Evolutionary conservation across 2,888 invertebrate genomes (phyloP), one percentile per base, ranked within the genome.

Genomic region (Diabrotica balteata): DNA sequence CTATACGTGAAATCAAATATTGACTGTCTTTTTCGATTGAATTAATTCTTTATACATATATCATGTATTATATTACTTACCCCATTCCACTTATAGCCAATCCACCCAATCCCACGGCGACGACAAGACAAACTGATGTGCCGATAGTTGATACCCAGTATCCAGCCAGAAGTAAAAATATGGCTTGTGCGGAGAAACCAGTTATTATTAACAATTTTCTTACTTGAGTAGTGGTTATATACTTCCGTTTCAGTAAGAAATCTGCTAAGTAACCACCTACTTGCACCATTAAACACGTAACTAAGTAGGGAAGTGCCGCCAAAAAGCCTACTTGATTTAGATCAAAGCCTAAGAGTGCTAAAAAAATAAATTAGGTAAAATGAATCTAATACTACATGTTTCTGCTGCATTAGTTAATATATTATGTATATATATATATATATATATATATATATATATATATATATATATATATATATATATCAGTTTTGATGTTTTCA

Each of bases 291-390:
- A 93, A 85, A 0, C 93, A 92, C 95, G 96, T 95, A 0, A 92
- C 91, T 32, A 96, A 82, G 81, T 97, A 97, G 0, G 97, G 97
- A 51, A 96, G 85, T 0, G 95, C 95, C 0, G 96, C 91, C 60
- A 94, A 81, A 79, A 92, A 90, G 5, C 96, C 96, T 4, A 94
- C 92, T 80, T 93, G 89, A 8, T 91, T 89, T 60, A 93, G 86
- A 78, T 92, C 87, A 81, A 90, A 93, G 73, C 89, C 85, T 72
- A 91, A 47, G 10, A 47, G 47, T 7, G 47, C 47, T 47, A 47
- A 1, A 47, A 47, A 9, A 44, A n/a, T 32, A 32, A 32, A 32
- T 4, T 32, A 32, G 32, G 32, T 32, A 32, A 32, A 32, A 32
- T 32, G 5, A 32, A 32, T 17, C 17, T 17, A 17, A 17, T 17